These are phyloP conservation scores for Himalopsyche tibetana DNA, from an alignment of 2,888 invertebrate species.

Conservation along the genomic window DNA sequence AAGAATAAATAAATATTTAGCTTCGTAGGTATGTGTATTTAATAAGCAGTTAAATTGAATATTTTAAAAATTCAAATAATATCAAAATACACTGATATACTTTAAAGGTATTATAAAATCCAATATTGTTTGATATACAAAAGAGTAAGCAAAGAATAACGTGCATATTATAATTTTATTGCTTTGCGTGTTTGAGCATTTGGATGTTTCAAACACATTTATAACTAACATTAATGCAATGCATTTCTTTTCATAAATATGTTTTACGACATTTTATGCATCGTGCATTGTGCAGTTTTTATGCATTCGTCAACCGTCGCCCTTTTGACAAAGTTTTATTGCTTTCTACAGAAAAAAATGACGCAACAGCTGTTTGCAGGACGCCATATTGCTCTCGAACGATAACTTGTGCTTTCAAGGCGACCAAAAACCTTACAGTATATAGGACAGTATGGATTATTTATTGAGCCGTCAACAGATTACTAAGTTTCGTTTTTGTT, in stretches of 20 bases:
- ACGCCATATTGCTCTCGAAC: slow-evolving; percentile 41
- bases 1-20: no score
- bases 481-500: no score
- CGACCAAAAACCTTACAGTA: background rate
- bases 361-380: slow-evolving; percentile 54
- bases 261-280: slow-evolving; percentile 61
- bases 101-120: background rate
- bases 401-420: background rate
- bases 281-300: slow-evolving; percentile 62
- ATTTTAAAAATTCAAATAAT: no score
- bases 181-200: background rate
- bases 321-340: slow-evolving; percentile 62
- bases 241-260: slow-evolving; percentile 60
- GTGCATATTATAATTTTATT: slow-evolving; percentile 10
- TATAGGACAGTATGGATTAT: background rate
- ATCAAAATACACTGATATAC: no score
- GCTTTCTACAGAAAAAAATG: slow-evolving; percentile 48
- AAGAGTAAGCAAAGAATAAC: background rate
- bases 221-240: background rate
- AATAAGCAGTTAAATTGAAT: no score
- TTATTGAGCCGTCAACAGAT: no score
- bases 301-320: slow-evolving; percentile 63
- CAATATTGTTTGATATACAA: background rate
- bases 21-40: no score
- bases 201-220: background rate